These are phyloP conservation scores for Ceratothoa steindachneri DNA, from an alignment of 2,888 invertebrate species.

Conservation along the genomic window DNA sequence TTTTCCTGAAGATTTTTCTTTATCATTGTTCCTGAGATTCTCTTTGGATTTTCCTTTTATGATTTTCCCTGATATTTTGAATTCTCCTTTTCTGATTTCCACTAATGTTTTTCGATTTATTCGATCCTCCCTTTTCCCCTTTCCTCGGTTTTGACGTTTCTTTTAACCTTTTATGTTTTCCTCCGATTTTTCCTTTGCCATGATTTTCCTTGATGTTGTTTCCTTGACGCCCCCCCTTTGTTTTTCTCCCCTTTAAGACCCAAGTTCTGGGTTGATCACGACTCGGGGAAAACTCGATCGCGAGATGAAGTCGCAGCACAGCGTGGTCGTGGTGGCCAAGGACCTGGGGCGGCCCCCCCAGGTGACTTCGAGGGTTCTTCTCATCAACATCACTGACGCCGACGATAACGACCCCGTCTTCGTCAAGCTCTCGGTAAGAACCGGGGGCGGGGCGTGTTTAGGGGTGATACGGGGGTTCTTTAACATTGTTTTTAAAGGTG, in stretches of 20 bases:
- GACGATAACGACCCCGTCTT: slow-evolving; percentile 76
- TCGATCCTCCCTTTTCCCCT: too few species aligned
- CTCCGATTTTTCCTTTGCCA: too few species aligned
- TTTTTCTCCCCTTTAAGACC: slow-evolving; percentile 55
- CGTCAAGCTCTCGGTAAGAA: slow-evolving; percentile 62
- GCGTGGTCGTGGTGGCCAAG: slow-evolving; percentile 70
- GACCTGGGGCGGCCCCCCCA: slow-evolving; percentile 75
- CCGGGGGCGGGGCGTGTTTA: background rate
- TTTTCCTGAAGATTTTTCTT: too few species aligned
- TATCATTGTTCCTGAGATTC: too few species aligned
- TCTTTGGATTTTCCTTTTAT: too few species aligned
- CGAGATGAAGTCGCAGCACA: slow-evolving; percentile 68
- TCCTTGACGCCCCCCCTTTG: too few species aligned
- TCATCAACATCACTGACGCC: slow-evolving; percentile 66
- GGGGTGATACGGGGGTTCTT: background rate
- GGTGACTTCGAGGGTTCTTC: slow-evolving; percentile 66
- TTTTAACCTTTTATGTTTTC: too few species aligned
- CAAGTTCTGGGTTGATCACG: slow-evolving; percentile 67
- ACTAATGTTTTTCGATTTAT: too few species aligned
- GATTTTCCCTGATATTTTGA: too few species aligned
- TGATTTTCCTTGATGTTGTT: too few species aligned
- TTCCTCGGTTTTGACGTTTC: too few species aligned
- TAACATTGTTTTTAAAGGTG: background rate
- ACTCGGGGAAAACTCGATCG: slow-evolving; percentile 68
- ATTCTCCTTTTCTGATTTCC: too few species aligned